Evolutionary conservation across 2,888 invertebrate genomes (phyloP).

Genomic region (Sphecodes monilicornis): DNA sequence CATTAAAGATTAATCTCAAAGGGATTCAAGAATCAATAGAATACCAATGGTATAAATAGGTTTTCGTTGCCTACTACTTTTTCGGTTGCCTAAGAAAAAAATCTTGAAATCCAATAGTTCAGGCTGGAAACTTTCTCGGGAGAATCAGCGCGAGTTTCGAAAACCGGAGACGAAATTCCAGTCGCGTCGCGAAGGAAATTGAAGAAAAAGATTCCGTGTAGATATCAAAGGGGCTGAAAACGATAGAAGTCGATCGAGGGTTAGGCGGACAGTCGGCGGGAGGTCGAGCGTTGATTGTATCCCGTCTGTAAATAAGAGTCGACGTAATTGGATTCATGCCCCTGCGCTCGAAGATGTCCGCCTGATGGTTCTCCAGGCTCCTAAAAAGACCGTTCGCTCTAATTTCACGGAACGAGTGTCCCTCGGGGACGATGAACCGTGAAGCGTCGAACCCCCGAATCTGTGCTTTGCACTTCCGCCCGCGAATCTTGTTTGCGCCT

Average conservation of each 20-base stretch:
- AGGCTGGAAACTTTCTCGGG: neutral
- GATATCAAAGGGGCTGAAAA: constrained; percentile 26
- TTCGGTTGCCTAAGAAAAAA: neutral
- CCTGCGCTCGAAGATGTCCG: constrained; percentile 45
- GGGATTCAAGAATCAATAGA: too few relatives aligned
- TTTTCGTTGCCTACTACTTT: too few relatives aligned
- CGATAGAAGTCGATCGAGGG: constrained; percentile 24
- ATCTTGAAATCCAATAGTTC: neutral
- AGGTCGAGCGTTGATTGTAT: constrained; percentile 53
- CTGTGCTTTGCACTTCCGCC: constrained; percentile 11
- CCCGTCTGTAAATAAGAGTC: constrained; percentile 55
- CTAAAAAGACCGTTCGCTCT: constrained; percentile 17
- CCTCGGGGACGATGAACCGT: constrained; percentile 21
- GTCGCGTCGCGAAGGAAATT: constrained; percentile 7
- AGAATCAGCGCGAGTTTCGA: neutral
- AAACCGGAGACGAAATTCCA: neutral
- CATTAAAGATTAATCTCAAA: too few relatives aligned
- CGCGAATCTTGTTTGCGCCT: constrained; percentile 24
- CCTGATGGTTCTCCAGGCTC: constrained; percentile 8
- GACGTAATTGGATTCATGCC: constrained; percentile 61
- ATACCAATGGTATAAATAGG: too few relatives aligned
- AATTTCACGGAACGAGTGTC: constrained; percentile 38
- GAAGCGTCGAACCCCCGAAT: constrained; percentile 11
- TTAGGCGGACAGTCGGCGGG: constrained; percentile 8
- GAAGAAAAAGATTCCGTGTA: constrained; percentile 12